Evolutionary conservation across 2,888 invertebrate species (phyloP).

Genomic region (Pasiphila rectangulata): DNA sequence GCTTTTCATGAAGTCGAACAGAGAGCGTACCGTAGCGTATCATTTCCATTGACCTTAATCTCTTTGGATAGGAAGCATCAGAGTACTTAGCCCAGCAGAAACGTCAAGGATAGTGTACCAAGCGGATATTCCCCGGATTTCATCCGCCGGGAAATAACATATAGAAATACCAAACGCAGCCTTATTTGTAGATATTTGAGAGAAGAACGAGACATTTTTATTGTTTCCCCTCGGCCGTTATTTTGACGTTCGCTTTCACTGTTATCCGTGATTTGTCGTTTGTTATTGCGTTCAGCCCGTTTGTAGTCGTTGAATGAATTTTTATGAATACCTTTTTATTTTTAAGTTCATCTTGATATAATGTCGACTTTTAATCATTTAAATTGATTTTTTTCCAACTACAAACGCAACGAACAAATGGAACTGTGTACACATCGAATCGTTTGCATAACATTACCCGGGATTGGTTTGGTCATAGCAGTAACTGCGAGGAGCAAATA

Average conservation of each 20-base stretch:
- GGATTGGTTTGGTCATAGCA: no score
- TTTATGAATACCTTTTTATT: no score
- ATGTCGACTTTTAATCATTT: no score
- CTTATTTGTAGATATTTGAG: slow-evolving; percentile 14
- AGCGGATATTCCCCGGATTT: slow-evolving; percentile 14
- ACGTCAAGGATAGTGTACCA: slow-evolving; percentile 5
- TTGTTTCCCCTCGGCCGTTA: slow-evolving; percentile 9
- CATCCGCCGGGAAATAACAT: slow-evolving; percentile 17
- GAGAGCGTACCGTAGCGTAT: no score
- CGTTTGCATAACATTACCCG: no score
- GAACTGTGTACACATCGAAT: no score
- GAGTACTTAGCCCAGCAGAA: slow-evolving; percentile 1
- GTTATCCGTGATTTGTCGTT: slow-evolving; percentile 4
- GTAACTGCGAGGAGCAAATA: no score
- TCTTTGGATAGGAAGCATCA: neutral
- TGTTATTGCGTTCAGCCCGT: slow-evolving; percentile 5
- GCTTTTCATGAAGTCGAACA: no score
- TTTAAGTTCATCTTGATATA: no score
- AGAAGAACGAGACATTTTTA: slow-evolving; percentile 11
- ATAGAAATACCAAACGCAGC: slow-evolving; percentile 6
- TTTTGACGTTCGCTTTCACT: slow-evolving; percentile 10
- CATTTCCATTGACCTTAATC: neutral
- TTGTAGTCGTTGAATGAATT: neutral
- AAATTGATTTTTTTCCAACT: no score
- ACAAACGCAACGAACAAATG: no score